phyloP scores from a whole-genome alignment of 1,140 invertebrate genomes.

The Eriocheir sinensis region DNA sequence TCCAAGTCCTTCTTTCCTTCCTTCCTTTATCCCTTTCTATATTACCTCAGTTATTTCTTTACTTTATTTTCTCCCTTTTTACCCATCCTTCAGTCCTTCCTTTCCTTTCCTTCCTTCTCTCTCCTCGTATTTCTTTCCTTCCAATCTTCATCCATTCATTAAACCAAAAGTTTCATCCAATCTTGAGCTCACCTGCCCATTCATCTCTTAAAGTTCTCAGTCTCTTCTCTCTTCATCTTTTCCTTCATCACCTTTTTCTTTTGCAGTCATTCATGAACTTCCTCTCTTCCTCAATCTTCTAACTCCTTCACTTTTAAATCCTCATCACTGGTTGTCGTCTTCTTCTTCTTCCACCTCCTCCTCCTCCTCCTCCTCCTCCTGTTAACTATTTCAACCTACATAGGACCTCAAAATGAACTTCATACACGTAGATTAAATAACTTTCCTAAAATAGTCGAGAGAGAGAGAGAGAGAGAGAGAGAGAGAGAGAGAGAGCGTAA shows the following conservation, averaged over 20 bases:
- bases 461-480: too few species aligned
- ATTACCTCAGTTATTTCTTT: too few species aligned
- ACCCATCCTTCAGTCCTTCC: not conserved
- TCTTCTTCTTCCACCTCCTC: not conserved
- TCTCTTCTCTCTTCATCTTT: slow-evolving; percentile 31
- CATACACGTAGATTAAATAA: too few species aligned
- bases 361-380: not conserved
- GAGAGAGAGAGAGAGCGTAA: too few species aligned
- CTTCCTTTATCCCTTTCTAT: not conserved
- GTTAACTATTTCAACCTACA: too few species aligned
- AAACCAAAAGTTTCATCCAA: not conserved
- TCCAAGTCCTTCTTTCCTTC: not conserved
- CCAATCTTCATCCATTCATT: too few species aligned
- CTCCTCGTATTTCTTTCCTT: too few species aligned
- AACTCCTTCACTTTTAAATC: not conserved
- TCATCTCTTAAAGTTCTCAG: not conserved
- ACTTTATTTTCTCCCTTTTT: not conserved
- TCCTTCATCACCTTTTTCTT: not conserved
- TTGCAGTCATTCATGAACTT: too few species aligned
- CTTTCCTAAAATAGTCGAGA: too few species aligned
- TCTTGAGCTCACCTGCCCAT: not conserved
- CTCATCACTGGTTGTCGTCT: too few species aligned
- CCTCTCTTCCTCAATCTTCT: slow-evolving; percentile 18
- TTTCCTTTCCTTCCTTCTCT: not conserved
- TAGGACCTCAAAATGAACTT: too few species aligned